These are phyloP conservation scores for Rhorus exstirpatorius DNA, from an alignment of 2,888 invertebrate genomes.

Conservation along the genomic window DNA sequence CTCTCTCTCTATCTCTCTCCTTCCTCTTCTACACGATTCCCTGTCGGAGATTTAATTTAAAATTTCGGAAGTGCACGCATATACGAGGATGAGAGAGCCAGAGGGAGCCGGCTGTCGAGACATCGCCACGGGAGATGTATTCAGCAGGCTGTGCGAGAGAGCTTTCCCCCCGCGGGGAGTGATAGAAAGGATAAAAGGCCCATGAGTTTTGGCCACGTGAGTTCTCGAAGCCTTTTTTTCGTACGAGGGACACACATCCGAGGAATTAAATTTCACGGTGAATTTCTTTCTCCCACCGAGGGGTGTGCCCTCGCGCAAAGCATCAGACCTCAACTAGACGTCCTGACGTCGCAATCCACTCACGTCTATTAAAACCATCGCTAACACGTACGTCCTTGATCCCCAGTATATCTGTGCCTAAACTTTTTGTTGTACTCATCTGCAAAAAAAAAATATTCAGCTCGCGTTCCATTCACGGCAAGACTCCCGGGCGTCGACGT, in stretches of 20 bases:
- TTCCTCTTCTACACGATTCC: neutral
- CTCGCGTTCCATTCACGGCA: constrained; percentile 48
- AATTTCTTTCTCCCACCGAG: constrained; percentile 67
- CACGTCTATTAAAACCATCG: constrained; percentile 24
- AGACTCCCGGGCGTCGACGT: constrained; percentile 41
- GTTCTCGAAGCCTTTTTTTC: constrained; percentile 50
- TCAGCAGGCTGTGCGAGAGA: constrained; percentile 32
- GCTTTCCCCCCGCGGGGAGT: constrained; percentile 20
- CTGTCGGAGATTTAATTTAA: constrained; percentile 80
- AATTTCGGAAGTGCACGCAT: constrained; percentile 80
- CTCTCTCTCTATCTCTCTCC: constrained; percentile 21
- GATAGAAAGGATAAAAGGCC: constrained; percentile 42
- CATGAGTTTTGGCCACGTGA: constrained; percentile 50
- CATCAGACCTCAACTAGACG: constrained; percentile 68
- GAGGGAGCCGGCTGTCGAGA: constrained; percentile 75
- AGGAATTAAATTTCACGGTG: constrained; percentile 83
- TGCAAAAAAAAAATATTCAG: constrained; percentile 36
- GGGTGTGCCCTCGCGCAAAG: constrained; percentile 74
- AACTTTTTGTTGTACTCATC: constrained; percentile 36
- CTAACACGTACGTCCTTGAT: constrained; percentile 41
- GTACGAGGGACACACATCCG: constrained; percentile 40
- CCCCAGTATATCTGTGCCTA: constrained; percentile 42
- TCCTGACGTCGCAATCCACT: constrained; percentile 73
- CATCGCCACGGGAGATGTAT: constrained; percentile 69
- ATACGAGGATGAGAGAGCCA: constrained; percentile 37